These are phyloP conservation scores for Pseudolaguvia tuberculata DNA, from an alignment of 2,113 vertebrate species.

Conservation along the genomic window DNA sequence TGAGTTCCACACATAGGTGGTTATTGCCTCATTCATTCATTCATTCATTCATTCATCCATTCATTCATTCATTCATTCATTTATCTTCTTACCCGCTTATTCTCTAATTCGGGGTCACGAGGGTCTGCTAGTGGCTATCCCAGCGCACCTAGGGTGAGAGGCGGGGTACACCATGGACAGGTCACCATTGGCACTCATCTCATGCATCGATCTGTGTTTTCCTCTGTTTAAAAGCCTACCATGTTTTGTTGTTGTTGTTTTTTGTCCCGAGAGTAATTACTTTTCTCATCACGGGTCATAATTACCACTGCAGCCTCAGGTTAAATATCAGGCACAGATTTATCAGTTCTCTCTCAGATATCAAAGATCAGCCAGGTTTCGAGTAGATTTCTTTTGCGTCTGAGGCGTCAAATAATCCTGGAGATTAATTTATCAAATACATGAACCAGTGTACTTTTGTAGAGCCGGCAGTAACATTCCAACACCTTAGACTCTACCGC, in stretches of 20 bases:
- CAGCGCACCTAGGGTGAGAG: too few species aligned
- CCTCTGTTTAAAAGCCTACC: not conserved
- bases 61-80: too few species aligned
- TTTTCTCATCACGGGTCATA: not conserved
- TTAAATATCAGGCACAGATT: not conserved
- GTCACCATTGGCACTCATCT: not conserved
- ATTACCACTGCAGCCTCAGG: constrained; percentile 4
- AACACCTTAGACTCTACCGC: constrained; percentile 35
- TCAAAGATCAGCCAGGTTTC: constrained; percentile 18
- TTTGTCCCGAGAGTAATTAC: not conserved
- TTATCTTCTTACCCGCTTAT: too few species aligned
- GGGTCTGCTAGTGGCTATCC: too few species aligned
- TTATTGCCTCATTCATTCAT: constrained; percentile 5
- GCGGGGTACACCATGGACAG: too few species aligned
- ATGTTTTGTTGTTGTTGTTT: not conserved
- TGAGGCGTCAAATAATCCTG: constrained; percentile 35
- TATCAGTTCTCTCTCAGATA: not conserved
- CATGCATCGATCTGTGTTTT: not conserved
- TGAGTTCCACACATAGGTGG: constrained; percentile 7
- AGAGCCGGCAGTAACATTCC: constrained; percentile 41
- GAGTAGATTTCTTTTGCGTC: constrained; percentile 15
- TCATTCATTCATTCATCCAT: too few species aligned
- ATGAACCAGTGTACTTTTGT: constrained; percentile 25
- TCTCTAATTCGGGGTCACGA: too few species aligned
- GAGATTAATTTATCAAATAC: constrained; percentile 46